Percentiles rank a stretch among this genome's conserved stretches.
Evolutionary conservation across 2,797 vertebrate genomes (phyloP).

Genomic region (Schizopygopsis malacanthus): DNA sequence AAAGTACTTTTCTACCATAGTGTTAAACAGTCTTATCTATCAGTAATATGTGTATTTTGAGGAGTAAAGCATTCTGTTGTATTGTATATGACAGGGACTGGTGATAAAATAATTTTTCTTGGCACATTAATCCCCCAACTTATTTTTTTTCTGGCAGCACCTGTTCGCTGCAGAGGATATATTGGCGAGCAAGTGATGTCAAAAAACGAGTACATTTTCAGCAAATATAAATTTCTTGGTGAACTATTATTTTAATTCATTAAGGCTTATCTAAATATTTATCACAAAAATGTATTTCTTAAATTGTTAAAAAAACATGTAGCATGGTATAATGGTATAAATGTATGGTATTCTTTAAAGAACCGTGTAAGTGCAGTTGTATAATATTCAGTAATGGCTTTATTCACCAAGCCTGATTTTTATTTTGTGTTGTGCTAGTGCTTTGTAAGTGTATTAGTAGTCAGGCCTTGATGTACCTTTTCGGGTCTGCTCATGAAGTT

Average conservation of each 20-base stretch:
- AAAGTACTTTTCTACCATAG: neutral
- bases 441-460: neutral
- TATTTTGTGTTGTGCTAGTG: neutral
- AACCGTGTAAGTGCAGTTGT: neutral
- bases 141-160: neutral
- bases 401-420: neutral
- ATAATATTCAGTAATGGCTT: neutral
- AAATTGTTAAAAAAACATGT: neutral
- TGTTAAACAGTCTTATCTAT: neutral
- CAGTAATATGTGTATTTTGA: neutral
- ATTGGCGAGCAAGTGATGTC: neutral
- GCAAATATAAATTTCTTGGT: no score
- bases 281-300: neutral
- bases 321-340: neutral
- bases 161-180: neutral
- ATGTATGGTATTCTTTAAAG: neutral
- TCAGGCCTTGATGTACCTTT: conserved; percentile 7
- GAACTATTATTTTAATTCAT: no score
- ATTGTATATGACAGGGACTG: neutral
- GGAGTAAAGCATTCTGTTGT: neutral
- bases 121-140: conserved; percentile 21
- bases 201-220: neutral
- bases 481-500: neutral
- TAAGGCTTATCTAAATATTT: no score
- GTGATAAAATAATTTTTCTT: neutral